Percentiles rank a stretch among this genome's conserved stretches.
phyloP scores from a whole-genome alignment of 1,140 invertebrate species.

The Drosophila persimilis region DNA sequence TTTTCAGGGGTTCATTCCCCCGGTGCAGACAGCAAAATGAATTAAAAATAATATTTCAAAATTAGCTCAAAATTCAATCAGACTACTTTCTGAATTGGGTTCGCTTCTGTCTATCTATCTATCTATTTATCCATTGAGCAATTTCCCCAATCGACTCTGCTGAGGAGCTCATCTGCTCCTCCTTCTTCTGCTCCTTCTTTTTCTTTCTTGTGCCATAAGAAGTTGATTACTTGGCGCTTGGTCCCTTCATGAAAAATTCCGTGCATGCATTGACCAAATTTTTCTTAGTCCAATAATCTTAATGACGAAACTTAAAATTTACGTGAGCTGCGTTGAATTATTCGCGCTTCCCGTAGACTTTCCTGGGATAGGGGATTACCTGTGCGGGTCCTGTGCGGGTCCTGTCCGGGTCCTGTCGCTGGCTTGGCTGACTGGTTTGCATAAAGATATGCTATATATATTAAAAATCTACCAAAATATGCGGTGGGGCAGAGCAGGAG shows the following conservation, averaged over 20 bases:
- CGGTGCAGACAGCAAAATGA: slow-evolving; percentile 25
- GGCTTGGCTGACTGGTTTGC: slow-evolving; percentile 51
- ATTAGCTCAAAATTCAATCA: slow-evolving; percentile 33
- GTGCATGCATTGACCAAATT: slow-evolving; percentile 69
- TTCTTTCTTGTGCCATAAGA: slow-evolving; percentile 8
- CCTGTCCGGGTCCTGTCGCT: not conserved
- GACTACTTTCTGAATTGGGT: not conserved
- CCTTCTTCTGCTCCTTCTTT: not conserved
- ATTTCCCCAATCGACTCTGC: too few species aligned
- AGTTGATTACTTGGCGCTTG: slow-evolving; percentile 30
- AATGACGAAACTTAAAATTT: slow-evolving; percentile 81
- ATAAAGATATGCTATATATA: slow-evolving; percentile 61
- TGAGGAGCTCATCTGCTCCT: too few species aligned
- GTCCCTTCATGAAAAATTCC: slow-evolving; percentile 74
- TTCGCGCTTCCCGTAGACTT: slow-evolving; percentile 24
- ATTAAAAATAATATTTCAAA: slow-evolving; percentile 48
- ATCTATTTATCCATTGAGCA: not conserved
- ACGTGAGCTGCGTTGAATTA: slow-evolving; percentile 77
- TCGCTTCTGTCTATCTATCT: not conserved
- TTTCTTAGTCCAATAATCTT: slow-evolving; percentile 80
- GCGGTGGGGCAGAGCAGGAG: slow-evolving; percentile 6
- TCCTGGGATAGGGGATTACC: slow-evolving; percentile 56
- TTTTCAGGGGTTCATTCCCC: too few species aligned
- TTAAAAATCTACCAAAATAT: slow-evolving; percentile 53
- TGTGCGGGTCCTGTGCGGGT: slow-evolving; percentile 41